A percentile compares a stretch with the other conserved stretches of the same genome.
Conservation (phyloP, 2,888 invertebrate genomes). For the Dascillus cervinus region DNA sequence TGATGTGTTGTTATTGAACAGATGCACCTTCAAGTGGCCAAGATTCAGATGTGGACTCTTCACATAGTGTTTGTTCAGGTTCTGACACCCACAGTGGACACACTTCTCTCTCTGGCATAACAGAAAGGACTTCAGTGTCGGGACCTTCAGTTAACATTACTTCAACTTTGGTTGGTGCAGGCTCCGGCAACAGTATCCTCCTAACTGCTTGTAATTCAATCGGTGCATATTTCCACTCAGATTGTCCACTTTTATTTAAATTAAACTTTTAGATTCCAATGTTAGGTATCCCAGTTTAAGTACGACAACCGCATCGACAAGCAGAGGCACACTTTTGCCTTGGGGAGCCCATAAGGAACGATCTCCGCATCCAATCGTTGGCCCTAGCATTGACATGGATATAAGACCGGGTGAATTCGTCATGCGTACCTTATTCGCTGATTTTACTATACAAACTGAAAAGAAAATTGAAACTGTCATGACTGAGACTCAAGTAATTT, state of each 20-base stretch:
- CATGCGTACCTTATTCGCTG: constrained; percentile 89
- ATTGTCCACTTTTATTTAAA: no score
- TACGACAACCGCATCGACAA: constrained; percentile 5
- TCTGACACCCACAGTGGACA: constrained; percentile 40
- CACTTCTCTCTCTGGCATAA: constrained; percentile 36
- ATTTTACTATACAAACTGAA: constrained; percentile 91
- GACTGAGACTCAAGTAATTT: constrained; percentile 73
- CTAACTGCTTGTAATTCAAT: no score
- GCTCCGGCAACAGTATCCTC: constrained; percentile 8
- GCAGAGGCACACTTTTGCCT: constrained; percentile 60
- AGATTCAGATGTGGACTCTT: constrained; percentile 40
- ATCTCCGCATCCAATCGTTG: constrained; percentile 27
- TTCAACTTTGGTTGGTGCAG: constrained; percentile 18
- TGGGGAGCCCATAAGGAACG: constrained; percentile 78
- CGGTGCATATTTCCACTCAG: no score
- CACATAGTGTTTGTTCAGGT: constrained; percentile 38
- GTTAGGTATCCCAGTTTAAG: constrained; percentile 16
- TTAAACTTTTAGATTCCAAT: no score
- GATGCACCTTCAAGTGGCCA: constrained; percentile 17
- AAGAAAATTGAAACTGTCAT: constrained; percentile 93
- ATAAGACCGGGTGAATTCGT: constrained; percentile 91
- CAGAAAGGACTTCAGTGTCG: constrained; percentile 33
- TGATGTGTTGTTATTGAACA: no score
- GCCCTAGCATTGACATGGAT: constrained; percentile 48
- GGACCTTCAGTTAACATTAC: constrained; percentile 34